Evolutionary conservation across 2,113 vertebrate species (phyloP), one percentile per base, ranked within the genome.

Genomic region (Podocnemis expansa): DNA sequence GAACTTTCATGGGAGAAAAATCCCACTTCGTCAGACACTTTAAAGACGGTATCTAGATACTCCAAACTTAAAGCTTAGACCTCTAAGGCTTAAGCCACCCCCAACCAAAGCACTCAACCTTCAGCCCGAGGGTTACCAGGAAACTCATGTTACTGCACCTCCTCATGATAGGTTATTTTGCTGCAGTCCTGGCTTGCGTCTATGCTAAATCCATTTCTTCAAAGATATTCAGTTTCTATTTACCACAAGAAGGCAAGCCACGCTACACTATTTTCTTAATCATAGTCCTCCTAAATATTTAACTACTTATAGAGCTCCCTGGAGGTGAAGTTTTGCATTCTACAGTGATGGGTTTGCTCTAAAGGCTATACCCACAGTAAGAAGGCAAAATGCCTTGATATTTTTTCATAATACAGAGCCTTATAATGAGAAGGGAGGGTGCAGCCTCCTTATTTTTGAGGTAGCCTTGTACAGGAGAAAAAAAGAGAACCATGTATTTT

Each of bases 141-240:
- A 41, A 3, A 60, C 85, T 38, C 86, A 67, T 13, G 25, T 95
- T 94, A 87, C 96, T 87, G 80, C 90, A 82, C 56, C 80, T 85
- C 82, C 82, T 93, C 86, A 45, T 43, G 67, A 80, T 52, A 88
- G n/a, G 78, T 0, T 75, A 87, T 56, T 43, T 89, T 95, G 89
- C 80, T 58, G 52, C 83, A 93, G 84, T 78, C 78, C 94, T 0
- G 0, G 84, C 29, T 84, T 89, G 14, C 43, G 80, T 24, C 86
- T 78, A 88, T 76, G 67, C 81, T 94, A 85, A 93, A 96, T 80
- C 75, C 41, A 78, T 25, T 88, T 92, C 80, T 95, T 91, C 67
- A 91, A 87, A 95, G 95, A 27, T 81, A 89, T 73, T 82, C 8
- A 0, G 75, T 54, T 13, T 17, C 82, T 87, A 49, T 63, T 88